These are phyloP conservation scores for Pseudonaja textilis DNA, from an alignment of 2,113 vertebrate genomes.

Conservation along the genomic window DNA sequence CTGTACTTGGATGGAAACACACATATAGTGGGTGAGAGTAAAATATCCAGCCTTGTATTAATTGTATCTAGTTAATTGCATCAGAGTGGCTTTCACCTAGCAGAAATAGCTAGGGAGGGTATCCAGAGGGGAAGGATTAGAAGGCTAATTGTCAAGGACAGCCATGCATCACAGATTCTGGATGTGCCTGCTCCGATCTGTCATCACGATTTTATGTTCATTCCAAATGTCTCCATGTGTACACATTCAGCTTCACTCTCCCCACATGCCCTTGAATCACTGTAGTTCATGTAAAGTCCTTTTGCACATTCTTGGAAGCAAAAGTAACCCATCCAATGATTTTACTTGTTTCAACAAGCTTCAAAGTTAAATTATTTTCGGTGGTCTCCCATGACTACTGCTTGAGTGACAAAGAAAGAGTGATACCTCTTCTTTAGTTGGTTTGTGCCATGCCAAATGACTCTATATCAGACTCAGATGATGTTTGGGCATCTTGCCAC, in stretches of 20 bases:
- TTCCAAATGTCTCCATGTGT: neutral
- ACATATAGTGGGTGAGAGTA: neutral
- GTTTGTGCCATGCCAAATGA: neutral
- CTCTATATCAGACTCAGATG: neutral
- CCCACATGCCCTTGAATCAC: neutral
- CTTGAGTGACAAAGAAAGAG: neutral
- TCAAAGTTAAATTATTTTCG: neutral
- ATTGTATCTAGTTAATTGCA: neutral
- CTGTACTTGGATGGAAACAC: neutral
- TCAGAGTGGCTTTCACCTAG: slow-evolving; percentile 9
- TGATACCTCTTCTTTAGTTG: neutral
- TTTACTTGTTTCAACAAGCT: neutral
- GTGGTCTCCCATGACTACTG: neutral
- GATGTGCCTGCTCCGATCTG: neutral
- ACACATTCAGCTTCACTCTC: neutral
- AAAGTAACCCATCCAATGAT: neutral
- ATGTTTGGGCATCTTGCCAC: neutral
- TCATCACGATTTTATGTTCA: slow-evolving; percentile 13
- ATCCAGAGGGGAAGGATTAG: slow-evolving; percentile 3
- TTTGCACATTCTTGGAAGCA: neutral
- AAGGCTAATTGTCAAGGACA: slow-evolving; percentile 13
- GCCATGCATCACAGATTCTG: slow-evolving; percentile 10
- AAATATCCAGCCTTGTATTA: neutral
- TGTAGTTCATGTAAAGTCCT: neutral
- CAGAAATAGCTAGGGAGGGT: slow-evolving; percentile 1